Conservation (phyloP, 2,113 vertebrate species). For the Gnathonemus longibarbis region DNA sequence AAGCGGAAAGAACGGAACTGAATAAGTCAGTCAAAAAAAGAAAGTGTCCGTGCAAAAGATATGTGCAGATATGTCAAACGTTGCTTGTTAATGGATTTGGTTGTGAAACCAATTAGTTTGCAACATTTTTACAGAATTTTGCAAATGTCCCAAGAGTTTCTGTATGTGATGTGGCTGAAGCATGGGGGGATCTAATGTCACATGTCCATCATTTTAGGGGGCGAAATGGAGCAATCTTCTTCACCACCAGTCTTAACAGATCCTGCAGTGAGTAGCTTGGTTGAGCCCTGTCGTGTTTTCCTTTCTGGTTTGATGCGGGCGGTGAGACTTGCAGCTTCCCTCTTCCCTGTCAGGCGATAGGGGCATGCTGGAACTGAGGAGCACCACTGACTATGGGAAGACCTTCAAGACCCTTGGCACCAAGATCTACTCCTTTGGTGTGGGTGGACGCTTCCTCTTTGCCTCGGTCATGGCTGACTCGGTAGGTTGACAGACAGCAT, state of each 20-base stretch:
- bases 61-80: not conserved
- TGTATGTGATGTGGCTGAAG: not conserved
- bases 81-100: not conserved
- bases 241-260: conserved; percentile 68
- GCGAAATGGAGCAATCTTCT: conserved; percentile 64
- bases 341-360: conserved; percentile 59
- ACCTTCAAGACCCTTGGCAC: conserved; percentile 68
- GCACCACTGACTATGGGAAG: conserved; percentile 70
- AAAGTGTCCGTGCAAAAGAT: not conserved
- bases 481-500: conserved; percentile 49
- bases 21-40: not conserved
- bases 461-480: conserved; percentile 85
- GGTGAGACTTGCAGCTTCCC: not conserved
- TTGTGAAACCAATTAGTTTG: not conserved
- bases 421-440: conserved; percentile 82
- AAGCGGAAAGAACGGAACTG: not conserved
- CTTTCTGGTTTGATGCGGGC: not conserved
- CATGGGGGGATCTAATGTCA: not conserved
- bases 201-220: conserved; percentile 60
- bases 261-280: conserved; percentile 78
- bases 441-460: conserved; percentile 82
- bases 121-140: not conserved
- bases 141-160: not conserved
- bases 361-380: conserved; percentile 70
- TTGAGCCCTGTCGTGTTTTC: not conserved